Evolutionary conservation across 2,797 vertebrate genomes (phyloP).

Genomic region (Platyrinchus mystaceus): DNA sequence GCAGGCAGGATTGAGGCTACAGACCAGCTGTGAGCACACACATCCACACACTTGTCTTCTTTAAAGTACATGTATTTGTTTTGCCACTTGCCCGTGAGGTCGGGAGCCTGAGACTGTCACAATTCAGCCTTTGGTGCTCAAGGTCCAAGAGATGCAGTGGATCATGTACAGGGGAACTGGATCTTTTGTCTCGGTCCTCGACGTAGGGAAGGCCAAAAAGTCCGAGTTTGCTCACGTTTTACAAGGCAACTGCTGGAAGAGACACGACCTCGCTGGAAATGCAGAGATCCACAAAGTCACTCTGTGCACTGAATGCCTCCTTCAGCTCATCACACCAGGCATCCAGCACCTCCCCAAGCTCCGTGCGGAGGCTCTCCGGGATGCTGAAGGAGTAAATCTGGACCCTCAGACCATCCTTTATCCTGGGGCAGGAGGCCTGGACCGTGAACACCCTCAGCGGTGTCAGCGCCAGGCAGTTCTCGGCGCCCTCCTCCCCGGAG

Average conservation of each 20-base stretch:
- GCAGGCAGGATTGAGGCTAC: neutral
- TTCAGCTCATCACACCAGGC: conserved; percentile 79
- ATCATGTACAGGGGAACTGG: accelerated
- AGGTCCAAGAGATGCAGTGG: accelerated
- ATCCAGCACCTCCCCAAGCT: conserved; percentile 66
- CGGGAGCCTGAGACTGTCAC: accelerated
- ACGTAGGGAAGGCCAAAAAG: neutral
- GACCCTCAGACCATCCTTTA: conserved; percentile 52
- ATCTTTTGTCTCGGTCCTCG: neutral
- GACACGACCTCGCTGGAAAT: conserved; percentile 80
- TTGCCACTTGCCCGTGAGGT: accelerated
- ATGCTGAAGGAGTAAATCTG: conserved; percentile 90
- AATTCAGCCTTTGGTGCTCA: neutral
- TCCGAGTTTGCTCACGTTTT: neutral
- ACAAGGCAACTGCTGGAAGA: conserved; percentile 82
- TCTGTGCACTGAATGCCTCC: conserved; percentile 78
- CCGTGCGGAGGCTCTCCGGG: conserved; percentile 78
- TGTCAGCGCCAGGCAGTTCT: conserved; percentile 87
- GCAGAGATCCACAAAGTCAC: conserved; percentile 79
- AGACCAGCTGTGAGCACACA: accelerated
- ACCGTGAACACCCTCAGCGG: conserved; percentile 83
- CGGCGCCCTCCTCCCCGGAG: conserved; percentile 66
- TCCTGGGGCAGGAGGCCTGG: conserved; percentile 72
- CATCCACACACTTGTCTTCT: accelerated
- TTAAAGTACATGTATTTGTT: accelerated